Evolutionary conservation across 92 coral and sea anemone genomes (phyloP), one percentile per base, ranked within the genome.

Genomic region (Pocillopora meandrina): DNA sequence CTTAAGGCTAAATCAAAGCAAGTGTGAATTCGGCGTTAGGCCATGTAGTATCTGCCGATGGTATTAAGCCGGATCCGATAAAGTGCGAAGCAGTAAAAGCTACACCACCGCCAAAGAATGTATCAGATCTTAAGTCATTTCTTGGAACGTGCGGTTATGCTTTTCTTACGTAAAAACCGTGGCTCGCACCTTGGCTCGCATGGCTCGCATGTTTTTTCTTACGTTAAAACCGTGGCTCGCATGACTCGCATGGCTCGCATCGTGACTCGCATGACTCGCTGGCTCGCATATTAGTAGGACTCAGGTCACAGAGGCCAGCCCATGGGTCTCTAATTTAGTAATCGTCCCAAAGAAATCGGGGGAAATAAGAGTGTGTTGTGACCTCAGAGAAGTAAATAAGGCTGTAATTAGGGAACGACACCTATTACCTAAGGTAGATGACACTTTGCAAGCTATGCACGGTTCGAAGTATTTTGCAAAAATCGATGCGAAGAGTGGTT

Each of bases 401-500:
- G 89, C 89, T 10, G 84, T 78, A 35, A 65, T 89, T 71, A 84
- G 92, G 85, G 92, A 89, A 74, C 89, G 92, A 36, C 56, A 88
- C 52, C 42, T 81, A 9, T 77, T 87, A 36, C 90, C 90, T 34
- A 82, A 87, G 76, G 83, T 87, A 26, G 26, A 26, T 23, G 90
- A 75, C 49, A 42, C 66, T 14, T 62, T 61, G 15, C 18, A 8
- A 8, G 66, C n/a, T 14, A 1, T 12, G 66, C 66, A 16, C 6
- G 31, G 19, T 16, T 62, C 66, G 0, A 62, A 62, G 66, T 62
- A 62, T 62, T 62, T 62, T 62, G 66, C 66, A 62, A 42, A 42
- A 7, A 42, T 42, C 5, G 49, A 42, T 26, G 49, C 70, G 10
- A 67, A 67, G 19, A 67, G 10, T 36, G 47, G 11, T 42, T 75